Evolutionary conservation across 2,888 invertebrate species (phyloP).

Genomic region (Drosophila anomelani): DNA sequence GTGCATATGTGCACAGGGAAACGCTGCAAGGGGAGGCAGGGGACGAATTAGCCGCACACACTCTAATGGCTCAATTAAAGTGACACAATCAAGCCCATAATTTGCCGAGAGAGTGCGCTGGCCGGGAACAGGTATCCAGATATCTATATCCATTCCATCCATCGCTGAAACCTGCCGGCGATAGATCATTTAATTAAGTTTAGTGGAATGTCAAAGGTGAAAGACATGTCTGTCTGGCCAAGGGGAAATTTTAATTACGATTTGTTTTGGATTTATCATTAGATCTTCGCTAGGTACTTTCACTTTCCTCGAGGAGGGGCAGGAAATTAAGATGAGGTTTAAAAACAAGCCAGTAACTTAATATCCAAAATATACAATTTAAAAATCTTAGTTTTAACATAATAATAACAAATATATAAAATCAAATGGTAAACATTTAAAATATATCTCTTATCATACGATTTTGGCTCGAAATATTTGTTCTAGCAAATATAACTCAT

Average conservation of each 20-base stretch:
- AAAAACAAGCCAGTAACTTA: not conserved
- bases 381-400: too few relatives aligned
- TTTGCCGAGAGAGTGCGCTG: conserved; percentile 23
- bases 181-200: conserved; percentile 37
- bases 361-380: too few relatives aligned
- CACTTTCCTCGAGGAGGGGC: not conserved
- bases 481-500: too few relatives aligned
- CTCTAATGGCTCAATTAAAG: conserved; percentile 50
- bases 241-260: conserved; percentile 19
- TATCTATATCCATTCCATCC: not conserved
- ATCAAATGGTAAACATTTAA: too few relatives aligned
- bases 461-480: too few relatives aligned
- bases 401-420: too few relatives aligned
- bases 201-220: conserved; percentile 36
- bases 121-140: conserved; percentile 20
- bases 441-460: too few relatives aligned
- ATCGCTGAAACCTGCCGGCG: conserved; percentile 10
- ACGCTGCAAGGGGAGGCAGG: conserved; percentile 4
- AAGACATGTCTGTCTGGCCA: conserved; percentile 10
- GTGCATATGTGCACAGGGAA: conserved; percentile 22
- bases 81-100: conserved; percentile 43
- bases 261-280: not conserved
- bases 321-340: not conserved
- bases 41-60: conserved; percentile 31
- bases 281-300: conserved; percentile 22